Base-by-base conservation (phyloP, 1,140 invertebrate genomes). In the Bombus affinis region DNA sequence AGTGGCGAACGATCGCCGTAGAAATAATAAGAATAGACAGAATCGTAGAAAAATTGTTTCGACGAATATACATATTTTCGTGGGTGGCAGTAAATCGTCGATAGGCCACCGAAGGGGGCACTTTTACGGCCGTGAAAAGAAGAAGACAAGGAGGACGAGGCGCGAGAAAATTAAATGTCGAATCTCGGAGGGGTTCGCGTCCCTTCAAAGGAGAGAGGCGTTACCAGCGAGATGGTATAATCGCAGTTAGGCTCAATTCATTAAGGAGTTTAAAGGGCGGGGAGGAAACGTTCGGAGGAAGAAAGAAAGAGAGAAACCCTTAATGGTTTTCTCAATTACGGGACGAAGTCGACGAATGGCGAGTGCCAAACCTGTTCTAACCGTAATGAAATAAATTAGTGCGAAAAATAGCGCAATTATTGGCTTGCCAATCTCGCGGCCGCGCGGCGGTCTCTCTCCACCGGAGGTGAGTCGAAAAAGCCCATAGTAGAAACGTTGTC, bases 241-340 rank as follows among this genome's bases (percentile, higher is more conserved):
- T 90, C 90, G 88, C 77, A 89, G 90, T 91, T 89, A 91, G 90
- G 89, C 90, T 89, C 87, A 91, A 91, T 91, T 91, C 87, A 91
- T 91, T 91, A 91, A 89, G 87, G 90, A 91, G 85, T 89, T 91
- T 87, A 89, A 91, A 87, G 85, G 89, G 76, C 53, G 89, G 44
- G 68, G 80, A 74, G 82, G 65, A 53, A 76, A 62, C 10, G 53
- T 8, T n/a, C 18, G n/a, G 25, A 1, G 39, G 13, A 53, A 44
- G 35, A 72, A 59, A 70, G 65, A 66, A 57, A 42, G 53, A 66
- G 32, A 35, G 65, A n/a, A 35, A 35, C 71, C 73, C 78, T 91
- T 91, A 91, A 91, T 91, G 90, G 90, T 87, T 89, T 91, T 89
- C 86, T 68, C 88, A 91, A 91, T 91, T 91, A 91, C 83, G 68